Conservation (phyloP, 2,888 invertebrate species). For the Phengaris alcon region DNA sequence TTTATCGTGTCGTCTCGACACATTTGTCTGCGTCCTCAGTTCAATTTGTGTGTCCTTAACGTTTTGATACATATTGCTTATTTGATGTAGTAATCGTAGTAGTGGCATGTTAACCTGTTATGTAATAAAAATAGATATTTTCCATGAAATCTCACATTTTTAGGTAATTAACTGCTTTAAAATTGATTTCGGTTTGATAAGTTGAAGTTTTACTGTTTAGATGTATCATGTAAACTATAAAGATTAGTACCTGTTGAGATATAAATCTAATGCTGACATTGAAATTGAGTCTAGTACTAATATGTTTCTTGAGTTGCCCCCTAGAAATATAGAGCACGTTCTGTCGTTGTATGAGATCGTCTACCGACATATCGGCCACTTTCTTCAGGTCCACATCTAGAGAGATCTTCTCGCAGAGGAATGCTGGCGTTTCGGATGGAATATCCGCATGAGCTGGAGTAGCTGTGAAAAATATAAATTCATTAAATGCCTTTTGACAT, state of each 20-base stretch:
- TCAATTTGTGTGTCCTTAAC: conserved; percentile 96
- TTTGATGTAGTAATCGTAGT: conserved; percentile 94
- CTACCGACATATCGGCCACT: conserved; percentile 92
- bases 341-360: conserved; percentile 89
- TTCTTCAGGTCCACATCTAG: conserved; percentile 93
- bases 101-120: conserved; percentile 94
- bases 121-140: neutral
- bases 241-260: conserved; percentile 87
- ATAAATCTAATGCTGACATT: conserved; percentile 93
- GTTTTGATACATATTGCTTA: conserved; percentile 98
- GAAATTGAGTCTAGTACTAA: conserved; percentile 94
- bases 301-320: conserved; percentile 93
- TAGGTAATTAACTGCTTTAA: no score
- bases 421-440: conserved; percentile 89
- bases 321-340: conserved; percentile 92
- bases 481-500: no score
- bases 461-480: conserved; percentile 30
- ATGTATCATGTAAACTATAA: neutral
- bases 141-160: neutral
- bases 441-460: conserved; percentile 68
- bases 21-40: conserved; percentile 82
- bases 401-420: conserved; percentile 94
- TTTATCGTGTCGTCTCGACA: conserved; percentile 61
- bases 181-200: no score
- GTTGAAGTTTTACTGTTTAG: no score